Base-by-base conservation (phyloP, 2,888 invertebrate genomes). In the Aphidius colemani region DNA sequence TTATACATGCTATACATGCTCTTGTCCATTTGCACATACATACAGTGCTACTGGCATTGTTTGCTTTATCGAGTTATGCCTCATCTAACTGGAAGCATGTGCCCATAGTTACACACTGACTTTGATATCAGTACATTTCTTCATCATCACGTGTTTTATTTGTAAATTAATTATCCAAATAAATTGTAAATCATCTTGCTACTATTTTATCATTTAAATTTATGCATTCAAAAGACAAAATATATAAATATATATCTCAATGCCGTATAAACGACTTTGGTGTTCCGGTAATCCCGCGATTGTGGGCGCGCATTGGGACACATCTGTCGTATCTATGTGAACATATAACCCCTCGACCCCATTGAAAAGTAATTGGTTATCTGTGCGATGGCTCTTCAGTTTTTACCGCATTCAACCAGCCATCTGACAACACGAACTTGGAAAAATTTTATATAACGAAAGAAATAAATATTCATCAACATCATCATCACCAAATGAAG, bases 371-470 rank as follows among this genome's bases (percentile, higher is more conserved):
- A 82, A 82, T 82, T 82, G 82, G 78, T 81, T 81, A 82, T 81
- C 82, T 80, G 80, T 80, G 79, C 81, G 78, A 66, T 79, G 76
- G 74, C 78, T 80, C 79, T 80, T 79, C 78, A 77, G 74, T 77
- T 76, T 78, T 78, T 76, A 75, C 74, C 75, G 72, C 67, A 70
- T 77, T 78, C 5, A 78, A 69, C 70, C 66, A 43, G 40, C 74
- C 74, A 73, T 73, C 74, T 76, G 75, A 75, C 75, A 68, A 67
- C 57, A 30, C 30, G 30, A 30, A n/a, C n/a, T n/a, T n/a, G n/a
- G n/a, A n/a, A n/a, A n/a, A n/a, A n/a, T n/a, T n/a, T n/a, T n/a
- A n/a, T n/a, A n/a, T n/a, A n/a, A n/a, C n/a, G n/a, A n/a, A n/a
- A n/a, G 3, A 30, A 30, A 30, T 30, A 30, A 30, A 30, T 30